Evolutionary conservation across 2,888 invertebrate species (phyloP).

Genomic region (Aphidius colemani): DNA sequence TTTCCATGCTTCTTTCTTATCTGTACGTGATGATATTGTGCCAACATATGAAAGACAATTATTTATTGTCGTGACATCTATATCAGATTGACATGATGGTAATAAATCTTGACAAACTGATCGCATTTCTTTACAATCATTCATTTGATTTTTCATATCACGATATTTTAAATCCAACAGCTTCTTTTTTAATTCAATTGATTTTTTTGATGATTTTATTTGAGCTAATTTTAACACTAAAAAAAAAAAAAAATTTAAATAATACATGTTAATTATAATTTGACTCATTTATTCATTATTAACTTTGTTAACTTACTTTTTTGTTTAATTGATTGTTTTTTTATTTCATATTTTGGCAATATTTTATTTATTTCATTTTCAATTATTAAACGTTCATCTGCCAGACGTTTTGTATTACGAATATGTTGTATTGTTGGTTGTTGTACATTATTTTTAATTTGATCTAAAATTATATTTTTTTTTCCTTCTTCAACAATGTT

Average conservation of each 20-base stretch:
- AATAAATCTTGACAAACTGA: conserved; percentile 47
- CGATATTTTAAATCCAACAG: conserved; percentile 44
- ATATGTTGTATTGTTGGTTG: conserved; percentile 37
- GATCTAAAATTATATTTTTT: conserved; percentile 48
- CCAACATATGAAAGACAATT: conserved; percentile 45
- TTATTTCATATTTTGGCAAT: conserved; percentile 42
- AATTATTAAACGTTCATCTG: conserved; percentile 34
- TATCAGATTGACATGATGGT: conserved; percentile 43
- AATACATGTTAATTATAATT: neutral
- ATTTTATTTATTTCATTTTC: conserved; percentile 37
- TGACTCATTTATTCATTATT: too few relatives aligned
- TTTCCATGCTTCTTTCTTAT: conserved; percentile 47
- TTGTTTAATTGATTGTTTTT: conserved; percentile 43
- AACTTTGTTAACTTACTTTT: conserved; percentile 40
- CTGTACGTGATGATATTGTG: conserved; percentile 42
- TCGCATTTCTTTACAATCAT: conserved; percentile 46
- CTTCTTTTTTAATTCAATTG: conserved; percentile 38
- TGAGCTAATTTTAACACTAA: conserved; percentile 41
- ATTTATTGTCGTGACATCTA: conserved; percentile 41
- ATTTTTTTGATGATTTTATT: conserved; percentile 36
- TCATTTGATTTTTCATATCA: conserved; percentile 43
- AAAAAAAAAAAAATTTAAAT: conserved; percentile 17
- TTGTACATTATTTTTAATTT: conserved; percentile 37
- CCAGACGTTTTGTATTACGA: conserved; percentile 37
- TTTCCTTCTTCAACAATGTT: conserved; percentile 39